Evolutionary conservation across 2,888 invertebrate species (phyloP), one percentile per base, ranked within the genome.

Genomic region (Pocota personata): DNA sequence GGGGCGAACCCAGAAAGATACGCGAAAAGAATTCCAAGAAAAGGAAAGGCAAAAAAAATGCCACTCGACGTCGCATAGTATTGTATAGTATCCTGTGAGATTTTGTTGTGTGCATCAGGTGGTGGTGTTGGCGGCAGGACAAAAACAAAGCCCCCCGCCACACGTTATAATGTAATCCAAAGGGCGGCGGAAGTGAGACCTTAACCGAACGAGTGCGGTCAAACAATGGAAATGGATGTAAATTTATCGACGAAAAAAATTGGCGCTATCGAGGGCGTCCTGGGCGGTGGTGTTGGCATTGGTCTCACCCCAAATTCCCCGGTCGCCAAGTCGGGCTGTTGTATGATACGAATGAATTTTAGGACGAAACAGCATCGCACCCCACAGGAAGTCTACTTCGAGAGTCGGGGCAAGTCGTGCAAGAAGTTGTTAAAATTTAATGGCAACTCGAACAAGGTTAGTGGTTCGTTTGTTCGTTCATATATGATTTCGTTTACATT

Each of bases 331-430:
- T 71, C 79, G 35, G 80, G 86, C 72, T 86, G 86, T 55, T 86
- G 86, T 43, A 77, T 86, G 78, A 50, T 82, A 21, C 83, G 37
- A 30, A 67, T 82, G 82, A 83, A 78, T 60, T 72, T 83, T 14
- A 32, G 43, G 7, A 73, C 82, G 24, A 52, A 83, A 21, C 78
- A 88, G 78, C 79, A 88, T 60, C 91, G 92, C 78, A 92, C 92
- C 57, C 92, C 92, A 35, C 95, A 95, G 92, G 94, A 95, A 93
- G 95, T 95, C 91, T 95, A 95, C 91, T 95, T 95, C 89, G 97
- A 97, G 92, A 96, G 95, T 89, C 94, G 96, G 87, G 97, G 97
- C 87, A 96, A 96, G 91, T 96, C 96, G 92, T 96, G 96, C 93
- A 95, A 95, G 90, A 97, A 96, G 92, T 93, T 97, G 88, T 94